phyloP scores from a whole-genome alignment of 2,888 invertebrate genomes.

The Enchytraeus crypticus region DNA sequence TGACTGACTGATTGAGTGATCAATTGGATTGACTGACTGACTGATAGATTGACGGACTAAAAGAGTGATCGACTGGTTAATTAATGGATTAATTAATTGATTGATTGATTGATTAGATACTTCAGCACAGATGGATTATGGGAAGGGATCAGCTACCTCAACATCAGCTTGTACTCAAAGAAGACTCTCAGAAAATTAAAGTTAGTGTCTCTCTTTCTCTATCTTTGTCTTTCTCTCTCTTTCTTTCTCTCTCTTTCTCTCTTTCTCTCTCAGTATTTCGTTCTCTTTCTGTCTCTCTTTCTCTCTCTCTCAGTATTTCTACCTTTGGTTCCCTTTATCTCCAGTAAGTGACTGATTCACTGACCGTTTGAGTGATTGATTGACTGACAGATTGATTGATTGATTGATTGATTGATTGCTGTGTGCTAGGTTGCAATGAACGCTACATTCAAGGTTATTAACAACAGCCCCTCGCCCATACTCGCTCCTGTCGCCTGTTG shows the following conservation, averaged over 20 bases:
- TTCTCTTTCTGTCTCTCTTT: too few species aligned
- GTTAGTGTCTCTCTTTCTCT: slow-evolving; percentile 32
- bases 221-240: too few species aligned
- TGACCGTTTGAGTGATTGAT: too few species aligned
- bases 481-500: slow-evolving; percentile 82
- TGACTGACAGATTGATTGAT: too few species aligned
- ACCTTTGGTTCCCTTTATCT: not conserved
- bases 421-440: slow-evolving; percentile 61
- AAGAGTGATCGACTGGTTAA: too few species aligned
- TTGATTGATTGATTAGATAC: too few species aligned
- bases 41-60: too few species aligned
- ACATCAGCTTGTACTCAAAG: slow-evolving; percentile 50
- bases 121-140: slow-evolving; percentile 77
- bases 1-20: too few species aligned
- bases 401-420: too few species aligned
- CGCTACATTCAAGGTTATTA: slow-evolving; percentile 70
- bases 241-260: not conserved
- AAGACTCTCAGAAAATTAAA: slow-evolving; percentile 51
- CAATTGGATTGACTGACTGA: too few species aligned
- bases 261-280: not conserved
- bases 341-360: too few species aligned
- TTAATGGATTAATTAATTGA: too few species aligned
- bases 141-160: slow-evolving; percentile 57
- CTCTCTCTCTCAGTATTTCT: not conserved
- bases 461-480: slow-evolving; percentile 61